A percentile compares a stretch with the other conserved stretches of the same genome.
Conservation (phyloP, 2,888 invertebrate species). For the Nebria salina region DNA sequence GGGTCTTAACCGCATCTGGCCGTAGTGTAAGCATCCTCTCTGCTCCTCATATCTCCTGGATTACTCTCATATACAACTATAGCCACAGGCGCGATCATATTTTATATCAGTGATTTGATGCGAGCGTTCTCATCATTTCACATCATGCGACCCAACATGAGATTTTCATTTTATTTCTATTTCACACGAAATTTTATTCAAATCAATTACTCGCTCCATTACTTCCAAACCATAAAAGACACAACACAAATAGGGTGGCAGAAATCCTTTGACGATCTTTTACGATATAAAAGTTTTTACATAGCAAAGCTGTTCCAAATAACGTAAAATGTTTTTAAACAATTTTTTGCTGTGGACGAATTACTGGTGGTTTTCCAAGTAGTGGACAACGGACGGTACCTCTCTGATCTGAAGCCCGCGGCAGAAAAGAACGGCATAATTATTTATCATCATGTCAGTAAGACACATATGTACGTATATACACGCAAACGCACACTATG, state of each 20-base stretch:
- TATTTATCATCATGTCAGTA: constrained; percentile 1
- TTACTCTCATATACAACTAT: background rate
- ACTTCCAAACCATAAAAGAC: no score
- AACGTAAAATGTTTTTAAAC: background rate
- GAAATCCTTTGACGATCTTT: no score
- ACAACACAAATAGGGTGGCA: no score
- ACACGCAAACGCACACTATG: background rate
- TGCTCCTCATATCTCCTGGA: background rate
- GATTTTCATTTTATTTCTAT: background rate
- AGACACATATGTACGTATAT: background rate
- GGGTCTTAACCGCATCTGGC: background rate
- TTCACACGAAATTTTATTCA: no score
- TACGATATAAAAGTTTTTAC: no score
- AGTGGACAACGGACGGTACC: background rate
- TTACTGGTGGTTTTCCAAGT: background rate
- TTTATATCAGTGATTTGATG: constrained; percentile 14
- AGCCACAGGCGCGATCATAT: constrained; percentile 4
- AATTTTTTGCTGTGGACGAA: background rate
- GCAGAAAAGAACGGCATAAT: background rate
- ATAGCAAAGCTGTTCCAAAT: no score
- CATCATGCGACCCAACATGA: background rate
- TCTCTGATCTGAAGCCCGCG: background rate
- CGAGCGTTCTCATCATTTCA: background rate
- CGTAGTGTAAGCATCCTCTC: background rate
- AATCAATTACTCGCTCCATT: no score